A percentile compares a stretch with the other conserved stretches of the same genome.
Evolutionary conservation across 1,140 invertebrate genomes (phyloP).

Genomic region (Ruditapes philippinarum): DNA sequence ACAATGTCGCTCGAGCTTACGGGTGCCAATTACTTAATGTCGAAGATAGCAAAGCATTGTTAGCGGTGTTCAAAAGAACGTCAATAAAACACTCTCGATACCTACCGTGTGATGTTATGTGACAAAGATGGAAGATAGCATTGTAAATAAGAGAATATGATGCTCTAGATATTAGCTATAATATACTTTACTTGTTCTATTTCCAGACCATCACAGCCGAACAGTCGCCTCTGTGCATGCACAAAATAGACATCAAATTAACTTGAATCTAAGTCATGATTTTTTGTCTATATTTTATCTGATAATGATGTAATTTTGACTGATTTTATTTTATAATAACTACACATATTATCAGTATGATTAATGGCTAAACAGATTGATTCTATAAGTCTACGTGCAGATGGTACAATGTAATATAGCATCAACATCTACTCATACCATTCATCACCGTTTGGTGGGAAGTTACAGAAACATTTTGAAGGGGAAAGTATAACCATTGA

Average conservation of each 20-base stretch:
- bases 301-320: no score
- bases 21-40: slow-evolving; percentile 38
- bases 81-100: neutral
- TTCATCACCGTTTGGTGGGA: no score
- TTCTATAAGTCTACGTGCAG: no score
- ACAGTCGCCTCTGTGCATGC: no score
- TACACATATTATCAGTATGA: no score
- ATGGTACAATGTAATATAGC: no score
- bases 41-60: neutral
- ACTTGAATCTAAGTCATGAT: no score
- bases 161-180: neutral
- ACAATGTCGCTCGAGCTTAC: slow-evolving; percentile 17
- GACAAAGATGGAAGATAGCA: neutral
- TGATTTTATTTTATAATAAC: no score
- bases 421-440: no score
- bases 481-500: neutral
- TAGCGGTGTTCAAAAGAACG: slow-evolving; percentile 7
- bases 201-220: neutral
- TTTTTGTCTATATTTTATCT: no score
- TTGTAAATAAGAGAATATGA: neutral
- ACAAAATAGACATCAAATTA: no score
- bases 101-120: neutral
- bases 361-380: no score
- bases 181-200: neutral
- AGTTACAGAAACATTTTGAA: neutral